These are phyloP conservation scores for Muschampia plurimacula DNA, from an alignment of 2,888 invertebrate species.

Conservation along the genomic window DNA sequence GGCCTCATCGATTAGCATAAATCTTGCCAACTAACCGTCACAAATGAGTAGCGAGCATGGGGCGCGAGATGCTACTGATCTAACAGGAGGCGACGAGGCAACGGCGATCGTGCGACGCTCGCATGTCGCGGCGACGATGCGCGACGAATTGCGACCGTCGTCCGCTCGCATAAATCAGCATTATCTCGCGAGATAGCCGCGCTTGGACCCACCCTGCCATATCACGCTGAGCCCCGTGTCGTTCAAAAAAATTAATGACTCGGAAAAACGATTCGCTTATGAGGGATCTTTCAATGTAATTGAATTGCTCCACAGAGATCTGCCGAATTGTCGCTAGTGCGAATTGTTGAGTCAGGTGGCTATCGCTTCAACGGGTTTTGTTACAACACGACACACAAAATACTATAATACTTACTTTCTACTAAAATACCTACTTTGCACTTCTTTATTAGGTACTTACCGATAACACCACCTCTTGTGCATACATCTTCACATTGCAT, in stretches of 20 bases:
- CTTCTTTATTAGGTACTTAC: too few species aligned
- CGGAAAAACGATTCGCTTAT: constrained; percentile 86
- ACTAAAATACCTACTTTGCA: background rate
- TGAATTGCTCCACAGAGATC: constrained; percentile 83
- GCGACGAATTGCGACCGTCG: constrained; percentile 83
- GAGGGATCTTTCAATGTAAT: constrained; percentile 86
- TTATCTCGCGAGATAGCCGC: constrained; percentile 86
- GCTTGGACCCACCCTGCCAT: constrained; percentile 64
- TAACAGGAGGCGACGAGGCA: constrained; percentile 65
- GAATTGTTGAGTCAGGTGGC: constrained; percentile 62
- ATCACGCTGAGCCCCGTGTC: constrained; percentile 81
- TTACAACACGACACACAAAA: background rate
- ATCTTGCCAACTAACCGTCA: constrained; percentile 84
- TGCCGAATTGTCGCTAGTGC: constrained; percentile 69
- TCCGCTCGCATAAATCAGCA: constrained; percentile 84
- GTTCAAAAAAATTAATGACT: constrained; percentile 86
- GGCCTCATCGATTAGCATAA: constrained; percentile 84
- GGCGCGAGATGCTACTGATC: constrained; percentile 56
- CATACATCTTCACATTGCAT: too few species aligned
- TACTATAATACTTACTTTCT: background rate
- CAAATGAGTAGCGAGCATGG: constrained; percentile 71
- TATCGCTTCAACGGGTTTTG: constrained; percentile 15
- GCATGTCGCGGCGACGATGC: constrained; percentile 61
- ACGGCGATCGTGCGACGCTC: constrained; percentile 61
- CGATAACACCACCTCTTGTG: too few species aligned